Percentiles rank a stretch among this genome's conserved stretches.
These are phyloP conservation scores for Jaculus jaculus DNA, from an alignment of 2,113 vertebrate species.

Conservation along the genomic window DNA sequence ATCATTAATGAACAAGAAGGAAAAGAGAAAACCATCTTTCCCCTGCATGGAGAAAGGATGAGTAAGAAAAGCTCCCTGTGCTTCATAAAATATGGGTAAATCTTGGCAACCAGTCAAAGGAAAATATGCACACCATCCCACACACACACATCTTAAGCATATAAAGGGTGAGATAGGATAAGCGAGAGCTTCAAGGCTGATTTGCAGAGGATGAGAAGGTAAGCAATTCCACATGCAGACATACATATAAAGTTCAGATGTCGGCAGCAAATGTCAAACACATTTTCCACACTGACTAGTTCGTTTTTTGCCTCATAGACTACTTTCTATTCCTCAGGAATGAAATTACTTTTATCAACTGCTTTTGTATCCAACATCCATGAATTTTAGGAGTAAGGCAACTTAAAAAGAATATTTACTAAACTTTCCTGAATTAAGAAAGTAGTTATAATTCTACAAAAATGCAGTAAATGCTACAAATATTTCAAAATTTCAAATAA, in stretches of 20 bases:
- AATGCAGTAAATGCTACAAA: not conserved
- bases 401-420: not conserved
- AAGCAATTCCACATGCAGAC: not conserved
- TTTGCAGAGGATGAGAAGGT: slow-evolving; percentile 11
- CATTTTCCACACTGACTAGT: slow-evolving; percentile 35
- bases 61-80: slow-evolving; percentile 25
- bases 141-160: not conserved
- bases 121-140: slow-evolving; percentile 55
- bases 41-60: not conserved
- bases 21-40: not conserved
- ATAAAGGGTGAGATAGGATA: not conserved
- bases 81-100: slow-evolving; percentile 58
- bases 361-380: not conserved
- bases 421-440: slow-evolving; percentile 17
- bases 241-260: not conserved
- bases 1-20: slow-evolving; percentile 52
- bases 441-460: not conserved
- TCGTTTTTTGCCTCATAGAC: not conserved
- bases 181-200: slow-evolving; percentile 8
- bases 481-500: slow-evolving; percentile 9
- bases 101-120: slow-evolving; percentile 53
- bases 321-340: slow-evolving; percentile 8
- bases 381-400: not conserved
- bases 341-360: not conserved
- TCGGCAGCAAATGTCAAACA: slow-evolving; percentile 16